phyloP scores from a whole-genome alignment of 2,113 vertebrate species.

The Scortum barcoo region DNA sequence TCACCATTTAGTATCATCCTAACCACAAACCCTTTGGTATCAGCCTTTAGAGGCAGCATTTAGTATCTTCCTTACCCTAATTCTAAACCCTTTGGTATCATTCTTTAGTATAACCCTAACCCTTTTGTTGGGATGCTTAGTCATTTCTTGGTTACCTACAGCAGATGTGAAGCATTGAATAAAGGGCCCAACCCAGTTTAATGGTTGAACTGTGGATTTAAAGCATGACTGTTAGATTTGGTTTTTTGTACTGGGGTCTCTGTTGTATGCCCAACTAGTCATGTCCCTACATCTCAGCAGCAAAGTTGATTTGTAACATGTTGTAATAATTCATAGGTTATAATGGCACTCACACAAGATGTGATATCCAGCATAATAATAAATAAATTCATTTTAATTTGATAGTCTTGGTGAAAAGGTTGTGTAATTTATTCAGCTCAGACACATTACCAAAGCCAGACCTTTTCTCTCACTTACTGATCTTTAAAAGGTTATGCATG shows the following conservation, averaged over 20 bases:
- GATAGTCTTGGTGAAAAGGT: not conserved
- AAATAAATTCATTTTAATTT: not conserved
- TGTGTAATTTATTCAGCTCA: slow-evolving; percentile 4
- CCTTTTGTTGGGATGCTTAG: not conserved
- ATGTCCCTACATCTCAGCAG: not conserved
- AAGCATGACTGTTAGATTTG: not conserved
- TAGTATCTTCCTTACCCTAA: too few species aligned
- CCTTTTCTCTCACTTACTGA: not conserved
- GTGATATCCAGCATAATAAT: not conserved
- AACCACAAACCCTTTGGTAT: not conserved
- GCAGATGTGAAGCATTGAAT: not conserved
- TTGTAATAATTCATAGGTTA: not conserved
- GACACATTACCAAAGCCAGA: slow-evolving; percentile 11
- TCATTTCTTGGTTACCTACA: slow-evolving; percentile 17
- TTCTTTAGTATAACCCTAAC: not conserved
- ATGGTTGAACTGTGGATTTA: slow-evolving; percentile 10
- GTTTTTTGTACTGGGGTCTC: not conserved
- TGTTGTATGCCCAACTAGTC: not conserved
- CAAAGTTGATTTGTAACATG: not conserved
- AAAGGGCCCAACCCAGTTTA: slow-evolving; percentile 22
- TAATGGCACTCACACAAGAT: not conserved
- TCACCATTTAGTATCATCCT: not conserved
- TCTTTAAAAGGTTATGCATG: not conserved
- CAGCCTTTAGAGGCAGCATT: slow-evolving; percentile 1
- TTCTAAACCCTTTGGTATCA: not conserved